Evolutionary conservation across 1,140 invertebrate species (phyloP).

Genomic region (Plectus sambesii): DNA sequence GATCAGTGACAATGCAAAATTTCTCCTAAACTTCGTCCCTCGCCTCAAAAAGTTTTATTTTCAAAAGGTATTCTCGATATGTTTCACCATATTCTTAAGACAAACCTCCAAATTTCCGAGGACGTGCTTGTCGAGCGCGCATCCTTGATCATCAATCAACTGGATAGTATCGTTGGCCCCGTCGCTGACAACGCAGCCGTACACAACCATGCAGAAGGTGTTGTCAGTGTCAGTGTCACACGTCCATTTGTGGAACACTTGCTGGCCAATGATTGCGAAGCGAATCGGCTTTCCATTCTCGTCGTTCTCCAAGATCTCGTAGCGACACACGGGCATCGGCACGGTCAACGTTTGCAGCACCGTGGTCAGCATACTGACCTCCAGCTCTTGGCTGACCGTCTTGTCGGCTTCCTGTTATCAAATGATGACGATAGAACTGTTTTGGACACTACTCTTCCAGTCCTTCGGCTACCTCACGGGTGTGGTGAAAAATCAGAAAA

Average conservation of each 20-base stretch:
- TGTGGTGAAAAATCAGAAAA: too few relatives aligned
- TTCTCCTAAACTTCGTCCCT: too few relatives aligned
- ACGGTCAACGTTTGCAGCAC: slow-evolving; percentile 8
- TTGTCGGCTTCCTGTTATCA: slow-evolving; percentile 32
- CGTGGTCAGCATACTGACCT: slow-evolving; percentile 23
- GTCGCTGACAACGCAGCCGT: slow-evolving; percentile 19
- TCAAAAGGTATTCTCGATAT: too few relatives aligned
- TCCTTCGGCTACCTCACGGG: too few relatives aligned
- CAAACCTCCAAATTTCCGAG: slow-evolving; percentile 24
- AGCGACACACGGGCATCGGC: slow-evolving; percentile 8
- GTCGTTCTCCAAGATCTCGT: slow-evolving; percentile 12
- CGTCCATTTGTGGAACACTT: slow-evolving; percentile 30
- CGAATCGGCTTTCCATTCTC: slow-evolving; percentile 7
- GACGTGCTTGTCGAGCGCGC: slow-evolving; percentile 18
- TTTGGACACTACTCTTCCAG: too few relatives aligned
- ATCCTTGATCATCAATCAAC: slow-evolving; percentile 18
- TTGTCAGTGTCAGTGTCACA: slow-evolving; percentile 23
- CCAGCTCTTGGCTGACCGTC: slow-evolving; percentile 19
- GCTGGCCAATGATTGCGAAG: slow-evolving; percentile 13
- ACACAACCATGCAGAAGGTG: slow-evolving; percentile 21
- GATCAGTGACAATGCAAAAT: too few relatives aligned
- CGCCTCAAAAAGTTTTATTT: too few relatives aligned
- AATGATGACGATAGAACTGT: too few relatives aligned
- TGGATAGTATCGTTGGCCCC: slow-evolving; percentile 11
- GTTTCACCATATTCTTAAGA: too few relatives aligned